Evolutionary conservation across 2,888 invertebrate genomes (phyloP), one percentile per base, ranked within the genome.

Genomic region (Noctua fimbriata): DNA sequence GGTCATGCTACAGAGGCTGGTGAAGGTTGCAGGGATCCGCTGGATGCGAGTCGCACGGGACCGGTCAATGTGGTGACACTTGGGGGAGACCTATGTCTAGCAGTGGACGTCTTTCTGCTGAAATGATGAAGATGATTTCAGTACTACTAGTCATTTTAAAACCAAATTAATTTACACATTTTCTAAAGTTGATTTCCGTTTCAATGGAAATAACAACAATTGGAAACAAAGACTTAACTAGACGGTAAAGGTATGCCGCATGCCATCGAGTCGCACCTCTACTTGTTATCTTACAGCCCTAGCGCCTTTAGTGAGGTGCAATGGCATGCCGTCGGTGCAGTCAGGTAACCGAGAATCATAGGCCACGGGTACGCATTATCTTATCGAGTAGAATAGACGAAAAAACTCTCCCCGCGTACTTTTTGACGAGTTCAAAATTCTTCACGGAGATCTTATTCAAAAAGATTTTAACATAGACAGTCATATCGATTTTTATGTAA

Each of bases 321-420:
- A 66, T 83, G 66, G 83, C 60, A 83, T 76, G 81, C 73, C 60
- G 85, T 76, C 76, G 58, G 73, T 79, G 28, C 73, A 78, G 84
- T 73, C 65, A 70, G n/a, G 73, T 84, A 79, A 79, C 84, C 85
- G 81, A 69, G 67, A 83, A 85, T 69, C 75, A 83, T 83, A 85
- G 69, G 47, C 75, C 60, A 80, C 72, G 69, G 81, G 58, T 69
- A 81, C 47, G 75, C 52, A 81, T 55, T 80, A 69, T 83, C 83
- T 80, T 72, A 81, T 75, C 63, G 36, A 28, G 36, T 28, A 1
- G n/a, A 74, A 41, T 47, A 66, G 16, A 49, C 71, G 32, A 72
- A 74, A 67, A 44, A 73, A 72, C 71, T 74, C 55, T 72, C 49
- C 47, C 1, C n/a, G 28, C 3, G 16, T 69, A 0, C 36, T 55